These are phyloP conservation scores for Tauraco erythrolophus DNA, from an alignment of 2,113 vertebrate species.

Conservation along the genomic window DNA sequence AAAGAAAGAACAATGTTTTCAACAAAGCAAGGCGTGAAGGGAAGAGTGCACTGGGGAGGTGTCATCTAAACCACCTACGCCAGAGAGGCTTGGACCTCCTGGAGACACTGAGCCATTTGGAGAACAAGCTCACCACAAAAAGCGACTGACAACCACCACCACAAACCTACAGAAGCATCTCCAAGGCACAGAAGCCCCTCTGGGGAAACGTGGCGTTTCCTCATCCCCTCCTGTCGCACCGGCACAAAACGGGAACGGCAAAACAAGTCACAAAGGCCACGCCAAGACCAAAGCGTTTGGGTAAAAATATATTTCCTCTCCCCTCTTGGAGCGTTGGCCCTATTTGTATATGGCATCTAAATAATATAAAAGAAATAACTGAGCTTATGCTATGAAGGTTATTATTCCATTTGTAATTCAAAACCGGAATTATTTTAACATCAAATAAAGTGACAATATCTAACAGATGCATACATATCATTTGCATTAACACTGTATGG, in stretches of 20 bases:
- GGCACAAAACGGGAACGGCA: background rate
- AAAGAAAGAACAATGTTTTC: background rate
- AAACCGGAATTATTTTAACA: constrained; percentile 58
- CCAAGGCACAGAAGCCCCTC: background rate
- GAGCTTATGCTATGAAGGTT: constrained; percentile 19
- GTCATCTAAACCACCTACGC: no score
- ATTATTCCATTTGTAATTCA: constrained; percentile 64
- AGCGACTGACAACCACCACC: background rate
- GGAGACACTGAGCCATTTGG: background rate
- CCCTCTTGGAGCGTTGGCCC: constrained; percentile 55
- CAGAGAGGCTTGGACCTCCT: no score
- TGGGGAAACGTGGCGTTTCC: background rate
- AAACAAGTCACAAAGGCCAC: constrained; percentile 64
- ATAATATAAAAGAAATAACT: constrained; percentile 44
- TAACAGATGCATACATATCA: constrained; percentile 73
- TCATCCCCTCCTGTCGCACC: background rate
- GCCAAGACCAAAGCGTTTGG: constrained; percentile 32
- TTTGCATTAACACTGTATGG: constrained; percentile 75
- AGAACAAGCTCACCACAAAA: background rate
- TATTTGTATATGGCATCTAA: constrained; percentile 38
- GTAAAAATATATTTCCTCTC: constrained; percentile 79
- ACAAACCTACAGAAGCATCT: background rate
- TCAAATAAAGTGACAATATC: constrained; percentile 74
- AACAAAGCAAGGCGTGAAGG: background rate
- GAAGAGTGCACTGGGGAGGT: background rate